These are phyloP conservation scores for Semicossyphus pulcher DNA, from an alignment of 2,113 vertebrate genomes.

Conservation along the genomic window DNA sequence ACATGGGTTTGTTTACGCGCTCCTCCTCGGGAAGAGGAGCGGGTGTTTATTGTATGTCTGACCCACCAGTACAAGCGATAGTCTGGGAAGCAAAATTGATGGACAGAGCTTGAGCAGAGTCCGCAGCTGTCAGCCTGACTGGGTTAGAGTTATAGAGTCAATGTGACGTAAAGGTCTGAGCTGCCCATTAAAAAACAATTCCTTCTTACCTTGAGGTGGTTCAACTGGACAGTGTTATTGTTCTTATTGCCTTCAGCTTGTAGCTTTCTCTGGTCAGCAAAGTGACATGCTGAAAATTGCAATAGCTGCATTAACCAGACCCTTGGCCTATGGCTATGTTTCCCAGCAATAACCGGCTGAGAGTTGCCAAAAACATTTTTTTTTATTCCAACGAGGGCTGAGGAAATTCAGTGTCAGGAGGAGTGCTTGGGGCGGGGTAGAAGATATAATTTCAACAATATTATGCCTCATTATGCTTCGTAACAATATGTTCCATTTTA, in stretches of 20 bases:
- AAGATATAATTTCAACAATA: conserved; percentile 23
- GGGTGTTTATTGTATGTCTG: conserved; percentile 53
- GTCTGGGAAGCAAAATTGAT: conserved; percentile 42
- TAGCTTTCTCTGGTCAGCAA: conserved; percentile 56
- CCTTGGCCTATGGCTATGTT: conserved; percentile 47
- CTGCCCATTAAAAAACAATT: conserved; percentile 62
- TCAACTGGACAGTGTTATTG: conserved; percentile 44
- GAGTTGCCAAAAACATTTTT: conserved; percentile 21
- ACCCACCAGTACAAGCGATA: conserved; percentile 37
- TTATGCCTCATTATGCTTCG: conserved; percentile 26
- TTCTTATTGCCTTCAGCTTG: conserved; percentile 48
- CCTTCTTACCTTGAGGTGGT: conserved; percentile 55
- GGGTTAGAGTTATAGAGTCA: conserved; percentile 54
- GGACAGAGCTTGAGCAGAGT: conserved; percentile 47
- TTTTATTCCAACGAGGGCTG: conserved; percentile 1
- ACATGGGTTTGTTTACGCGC: conserved; percentile 50
- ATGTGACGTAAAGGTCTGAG: conserved; percentile 47
- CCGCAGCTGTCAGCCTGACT: conserved; percentile 43
- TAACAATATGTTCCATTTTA: neutral
- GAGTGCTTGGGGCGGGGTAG: neutral
- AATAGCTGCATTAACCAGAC: conserved; percentile 45
- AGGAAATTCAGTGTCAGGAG: neutral
- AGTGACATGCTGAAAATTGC: conserved; percentile 68
- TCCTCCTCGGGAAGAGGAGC: conserved; percentile 42
- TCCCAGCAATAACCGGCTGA: conserved; percentile 47